These are phyloP conservation scores for Cephus spinipes DNA, from an alignment of 2,888 invertebrate genomes.

Conservation along the genomic window DNA sequence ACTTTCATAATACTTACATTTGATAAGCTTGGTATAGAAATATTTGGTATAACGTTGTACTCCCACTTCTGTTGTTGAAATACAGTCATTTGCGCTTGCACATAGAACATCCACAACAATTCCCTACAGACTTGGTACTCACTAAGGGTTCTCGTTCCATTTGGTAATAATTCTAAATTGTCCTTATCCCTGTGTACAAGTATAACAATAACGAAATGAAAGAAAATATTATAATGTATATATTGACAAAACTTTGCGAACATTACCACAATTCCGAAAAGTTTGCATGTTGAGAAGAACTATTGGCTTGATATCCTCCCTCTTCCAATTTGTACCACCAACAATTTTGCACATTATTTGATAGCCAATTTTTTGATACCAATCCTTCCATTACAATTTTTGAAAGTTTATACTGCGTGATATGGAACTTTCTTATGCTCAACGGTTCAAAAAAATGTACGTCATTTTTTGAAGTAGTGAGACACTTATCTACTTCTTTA, in stretches of 20 bases:
- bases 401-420: no score
- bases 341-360: slow-evolving; percentile 61
- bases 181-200: slow-evolving; percentile 46
- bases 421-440: no score
- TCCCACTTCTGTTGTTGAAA: slow-evolving; percentile 42
- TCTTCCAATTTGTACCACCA: slow-evolving; percentile 67
- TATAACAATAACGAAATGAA: no score
- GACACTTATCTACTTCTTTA: neutral
- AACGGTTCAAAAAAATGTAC: slow-evolving; percentile 11
- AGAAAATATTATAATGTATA: slow-evolving; percentile 4
- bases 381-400: slow-evolving; percentile 34
- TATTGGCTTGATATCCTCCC: slow-evolving; percentile 51
- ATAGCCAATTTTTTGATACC: slow-evolving; percentile 56
- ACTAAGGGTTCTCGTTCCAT: slow-evolving; percentile 46
- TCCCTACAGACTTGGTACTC: slow-evolving; percentile 61
- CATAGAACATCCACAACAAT: slow-evolving; percentile 61
- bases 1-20: slow-evolving; percentile 37
- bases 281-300: slow-evolving; percentile 59
- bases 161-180: slow-evolving; percentile 2
- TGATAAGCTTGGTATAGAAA: slow-evolving; percentile 61
- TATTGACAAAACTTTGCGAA: slow-evolving; percentile 29
- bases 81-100: slow-evolving; percentile 49
- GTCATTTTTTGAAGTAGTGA: no score
- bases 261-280: slow-evolving; percentile 65
- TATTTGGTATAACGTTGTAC: slow-evolving; percentile 14